These are phyloP conservation scores for Trididemnum miniatum DNA, from an alignment of 23 tunicate species.

Conservation along the genomic window DNA sequence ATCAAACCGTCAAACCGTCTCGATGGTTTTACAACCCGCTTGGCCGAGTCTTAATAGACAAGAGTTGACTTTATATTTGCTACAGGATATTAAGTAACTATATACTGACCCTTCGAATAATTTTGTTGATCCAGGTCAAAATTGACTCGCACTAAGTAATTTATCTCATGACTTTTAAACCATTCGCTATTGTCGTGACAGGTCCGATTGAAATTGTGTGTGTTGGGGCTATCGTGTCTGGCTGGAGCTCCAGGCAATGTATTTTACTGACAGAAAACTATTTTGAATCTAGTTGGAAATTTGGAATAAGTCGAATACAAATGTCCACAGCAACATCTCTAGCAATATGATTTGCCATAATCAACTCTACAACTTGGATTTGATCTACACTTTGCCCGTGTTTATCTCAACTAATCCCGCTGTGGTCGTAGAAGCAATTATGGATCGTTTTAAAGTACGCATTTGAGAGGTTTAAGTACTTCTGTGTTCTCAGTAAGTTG, in stretches of 20 bases:
- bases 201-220: not conserved
- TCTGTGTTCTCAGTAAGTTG: not conserved
- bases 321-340: not conserved
- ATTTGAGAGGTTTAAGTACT: not conserved
- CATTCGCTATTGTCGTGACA: not conserved
- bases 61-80: no score
- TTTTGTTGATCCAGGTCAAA: no score
- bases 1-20: no score
- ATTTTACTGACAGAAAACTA: not conserved
- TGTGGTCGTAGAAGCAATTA: not conserved
- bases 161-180: not conserved
- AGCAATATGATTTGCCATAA: not conserved
- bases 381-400: not conserved
- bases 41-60: no score
- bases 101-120: no score
- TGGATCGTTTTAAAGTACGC: not conserved
- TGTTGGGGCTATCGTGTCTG: not conserved
- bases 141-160: no score
- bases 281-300: not conserved
- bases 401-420: not conserved
- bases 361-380: not conserved
- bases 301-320: not conserved
- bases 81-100: no score
- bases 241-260: not conserved
- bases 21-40: no score